Percentiles rank a stretch among this genome's conserved stretches.
Conservation (phyloP, 2,113 vertebrate species). For the Brachypodius melanocephalos region DNA sequence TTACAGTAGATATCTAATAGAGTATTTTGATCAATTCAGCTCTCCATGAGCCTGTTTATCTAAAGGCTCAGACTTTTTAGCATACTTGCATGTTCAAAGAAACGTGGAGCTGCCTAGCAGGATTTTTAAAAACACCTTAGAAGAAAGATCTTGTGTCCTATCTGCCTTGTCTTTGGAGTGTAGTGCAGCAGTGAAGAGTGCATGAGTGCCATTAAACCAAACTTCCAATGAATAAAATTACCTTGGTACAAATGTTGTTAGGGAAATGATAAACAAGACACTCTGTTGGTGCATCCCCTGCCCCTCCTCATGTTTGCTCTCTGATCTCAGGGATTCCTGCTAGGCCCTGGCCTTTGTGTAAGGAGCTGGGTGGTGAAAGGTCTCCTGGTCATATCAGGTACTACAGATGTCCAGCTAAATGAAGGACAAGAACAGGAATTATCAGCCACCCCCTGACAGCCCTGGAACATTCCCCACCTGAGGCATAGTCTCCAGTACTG, state of each 20-base stretch:
- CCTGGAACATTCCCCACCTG: background rate
- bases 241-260: background rate
- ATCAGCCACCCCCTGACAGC: background rate
- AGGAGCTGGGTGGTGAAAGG: background rate
- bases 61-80: background rate
- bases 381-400: too few relatives aligned
- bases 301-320: background rate
- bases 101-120: background rate
- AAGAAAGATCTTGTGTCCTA: background rate
- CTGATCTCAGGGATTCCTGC: background rate
- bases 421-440: background rate
- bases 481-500: background rate
- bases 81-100: background rate
- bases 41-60: background rate
- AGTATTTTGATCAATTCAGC: background rate
- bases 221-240: background rate
- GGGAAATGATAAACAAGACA: background rate
- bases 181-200: background rate
- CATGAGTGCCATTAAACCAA: background rate
- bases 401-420: background rate
- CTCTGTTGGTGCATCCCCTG: background rate
- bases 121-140: background rate
- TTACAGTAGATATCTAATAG: background rate
- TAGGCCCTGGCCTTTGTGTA: background rate
- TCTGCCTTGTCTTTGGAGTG: background rate